Percentiles rank a stretch among this genome's conserved stretches.
phyloP scores from a whole-genome alignment of 2,797 vertebrate genomes.

The Sebastes iracundus region DNA sequence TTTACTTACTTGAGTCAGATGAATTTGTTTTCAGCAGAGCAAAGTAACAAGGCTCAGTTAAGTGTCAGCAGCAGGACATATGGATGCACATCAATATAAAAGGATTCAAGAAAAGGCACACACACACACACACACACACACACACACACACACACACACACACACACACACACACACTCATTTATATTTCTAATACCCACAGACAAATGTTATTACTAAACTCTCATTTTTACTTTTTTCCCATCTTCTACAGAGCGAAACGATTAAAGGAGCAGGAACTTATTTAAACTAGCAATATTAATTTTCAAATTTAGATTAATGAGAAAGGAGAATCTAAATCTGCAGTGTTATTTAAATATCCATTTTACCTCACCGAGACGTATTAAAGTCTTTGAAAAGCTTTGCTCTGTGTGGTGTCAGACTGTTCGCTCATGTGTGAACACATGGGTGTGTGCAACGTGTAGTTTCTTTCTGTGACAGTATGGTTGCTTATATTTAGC shows the following conservation, averaged over 20 bases:
- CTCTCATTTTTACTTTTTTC: background rate
- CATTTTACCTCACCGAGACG: background rate
- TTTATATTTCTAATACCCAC: background rate
- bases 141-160: background rate
- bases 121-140: background rate
- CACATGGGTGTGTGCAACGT: background rate
- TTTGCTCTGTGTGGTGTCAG: conserved; percentile 1
- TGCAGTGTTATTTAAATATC: background rate
- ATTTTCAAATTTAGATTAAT: conserved; percentile 1
- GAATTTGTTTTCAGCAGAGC: background rate
- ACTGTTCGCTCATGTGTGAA: conserved; percentile 13
- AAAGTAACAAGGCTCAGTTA: background rate
- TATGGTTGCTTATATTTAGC: background rate
- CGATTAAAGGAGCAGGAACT: background rate
- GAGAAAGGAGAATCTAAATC: background rate
- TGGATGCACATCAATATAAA: background rate
- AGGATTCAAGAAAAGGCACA: background rate
- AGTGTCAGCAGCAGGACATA: background rate
- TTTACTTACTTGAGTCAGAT: background rate
- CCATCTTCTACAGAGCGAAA: background rate
- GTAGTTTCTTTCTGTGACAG: background rate
- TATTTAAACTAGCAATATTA: background rate
- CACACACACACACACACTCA: background rate
- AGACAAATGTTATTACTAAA: background rate
- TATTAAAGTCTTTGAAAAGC: conserved; percentile 7